Base-by-base conservation (phyloP, 2,888 invertebrate genomes). In the Falcaria lacertinaria region DNA sequence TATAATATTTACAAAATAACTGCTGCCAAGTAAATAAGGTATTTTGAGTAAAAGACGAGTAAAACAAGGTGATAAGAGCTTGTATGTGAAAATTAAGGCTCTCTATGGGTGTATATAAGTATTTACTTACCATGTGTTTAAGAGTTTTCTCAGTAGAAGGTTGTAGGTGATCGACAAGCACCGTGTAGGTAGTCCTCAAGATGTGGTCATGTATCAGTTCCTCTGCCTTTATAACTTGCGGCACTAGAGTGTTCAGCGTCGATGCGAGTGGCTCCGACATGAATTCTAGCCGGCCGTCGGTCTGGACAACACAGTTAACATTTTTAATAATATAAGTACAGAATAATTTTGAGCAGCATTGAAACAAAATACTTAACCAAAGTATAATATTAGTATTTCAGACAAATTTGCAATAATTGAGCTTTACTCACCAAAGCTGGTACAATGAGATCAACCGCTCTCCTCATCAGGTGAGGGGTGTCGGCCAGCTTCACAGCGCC, bases 371-470 rank as follows among this genome's bases (percentile, higher is more conserved):
- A n/a, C n/a, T n/a, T n/a, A n/a, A n/a, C n/a, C n/a, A n/a, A n/a
- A n/a, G n/a, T n/a, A n/a, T n/a, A n/a, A n/a, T n/a, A n/a, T n/a
- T n/a, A n/a, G n/a, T n/a, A n/a, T n/a, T n/a, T n/a, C n/a, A n/a
- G n/a, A n/a, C n/a, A n/a, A n/a, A n/a, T n/a, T n/a, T n/a, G n/a
- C n/a, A n/a, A n/a, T n/a, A 17, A 3, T 5, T n/a, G 15, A 14
- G 11, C 17, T 36, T 15, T 7, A 66, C 83, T 80, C 45, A 89
- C 90, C 75, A 95, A 91, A 48, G 97, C 91, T 0, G 97, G 94
- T 34, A 96, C 91, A 35, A 96, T 82, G 7, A 95, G 89, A 35
- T 92, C 91, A 2, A 94, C 89, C 0, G 94, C 91, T 67, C 91
- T 92, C 55, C 91, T 89, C 61, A 91, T 91, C 1, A 93, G 87